Base-by-base conservation (phyloP, 2,113 vertebrate species). In the Psittacula cyanocephala region DNA sequence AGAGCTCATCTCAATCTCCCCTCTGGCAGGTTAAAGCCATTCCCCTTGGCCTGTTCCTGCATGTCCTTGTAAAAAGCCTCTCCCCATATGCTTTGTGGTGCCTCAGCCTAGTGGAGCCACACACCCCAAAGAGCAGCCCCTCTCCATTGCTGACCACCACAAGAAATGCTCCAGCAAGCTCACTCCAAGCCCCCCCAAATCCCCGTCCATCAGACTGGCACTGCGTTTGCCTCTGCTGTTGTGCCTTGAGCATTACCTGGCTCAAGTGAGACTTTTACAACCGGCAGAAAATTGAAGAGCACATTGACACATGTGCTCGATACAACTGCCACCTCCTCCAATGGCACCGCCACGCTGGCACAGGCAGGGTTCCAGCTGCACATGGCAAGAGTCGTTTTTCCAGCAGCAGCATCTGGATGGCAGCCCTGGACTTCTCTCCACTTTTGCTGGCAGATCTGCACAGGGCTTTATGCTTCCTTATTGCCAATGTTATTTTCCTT, bases 401-500 rank as follows among this genome's bases (percentile, higher is more conserved):
- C 92, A 80, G 10, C 63, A 69, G 86, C 9, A 44, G 57, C 62
- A 35, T 53, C 59, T 41, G 86, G 39, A 49, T 44, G 90, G 71
- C 64, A 90, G 88, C 76, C n/a, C 91, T 53, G 87, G 62, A 5
- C 53, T 57, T 55, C 35, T 46, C 62, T 33, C 59, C 1, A 13
- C 41, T 78, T n/a, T 19, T 2, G 47, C 91, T 91, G 91, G 89
- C 89, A 91, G 84, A 59, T 33, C 52, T 29, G 8, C 69, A 7
- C 9, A 1, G 13, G 49, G 27, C 86, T 33, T 28, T 11, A 22
- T 6, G 79, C 91, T 81, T 41, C 4, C 0, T 14, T 37, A n/a
- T 55, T 69, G 59, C 81, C 50, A 3, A 20, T 11, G 80, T 46
- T 60, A 5, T 86, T 96, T 96, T 97, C 96, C 97, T 96, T 97